phyloP scores from a whole-genome alignment of 2,797 vertebrate species.

The Thaleichthys pacificus region DNA sequence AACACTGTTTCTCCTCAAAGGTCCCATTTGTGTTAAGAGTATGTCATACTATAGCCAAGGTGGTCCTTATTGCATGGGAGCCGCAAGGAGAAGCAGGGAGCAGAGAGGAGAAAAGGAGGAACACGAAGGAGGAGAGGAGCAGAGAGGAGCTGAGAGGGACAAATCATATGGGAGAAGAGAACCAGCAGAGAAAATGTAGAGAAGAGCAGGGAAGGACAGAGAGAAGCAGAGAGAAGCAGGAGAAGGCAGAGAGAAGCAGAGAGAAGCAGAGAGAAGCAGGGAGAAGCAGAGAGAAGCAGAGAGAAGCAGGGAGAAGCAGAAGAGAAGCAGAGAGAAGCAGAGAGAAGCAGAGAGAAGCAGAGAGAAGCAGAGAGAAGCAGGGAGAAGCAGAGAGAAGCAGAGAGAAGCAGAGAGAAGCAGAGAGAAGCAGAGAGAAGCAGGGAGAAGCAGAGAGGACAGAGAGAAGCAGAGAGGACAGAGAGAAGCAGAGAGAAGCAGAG shows the following conservation, averaged over 20 bases:
- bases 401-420: neutral
- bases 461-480: too few relatives aligned
- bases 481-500: conserved; percentile 14
- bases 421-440: too few relatives aligned
- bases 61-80: too few relatives aligned
- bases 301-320: neutral
- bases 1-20: too few relatives aligned
- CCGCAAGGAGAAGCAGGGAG: too few relatives aligned
- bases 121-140: neutral
- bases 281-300: neutral
- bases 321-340: neutral
- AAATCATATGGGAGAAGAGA: too few relatives aligned
- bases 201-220: neutral
- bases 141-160: neutral
- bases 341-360: too few relatives aligned
- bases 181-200: too few relatives aligned
- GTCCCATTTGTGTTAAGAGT: too few relatives aligned
- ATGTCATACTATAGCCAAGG: too few relatives aligned
- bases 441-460: neutral
- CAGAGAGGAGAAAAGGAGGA: neutral
- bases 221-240: too few relatives aligned
- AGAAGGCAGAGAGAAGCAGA: neutral
- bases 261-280: neutral
- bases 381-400: neutral
- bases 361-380: neutral